Evolutionary conservation across 2,113 vertebrate species (phyloP).

Genomic region (Tragelaphus imberbis): DNA sequence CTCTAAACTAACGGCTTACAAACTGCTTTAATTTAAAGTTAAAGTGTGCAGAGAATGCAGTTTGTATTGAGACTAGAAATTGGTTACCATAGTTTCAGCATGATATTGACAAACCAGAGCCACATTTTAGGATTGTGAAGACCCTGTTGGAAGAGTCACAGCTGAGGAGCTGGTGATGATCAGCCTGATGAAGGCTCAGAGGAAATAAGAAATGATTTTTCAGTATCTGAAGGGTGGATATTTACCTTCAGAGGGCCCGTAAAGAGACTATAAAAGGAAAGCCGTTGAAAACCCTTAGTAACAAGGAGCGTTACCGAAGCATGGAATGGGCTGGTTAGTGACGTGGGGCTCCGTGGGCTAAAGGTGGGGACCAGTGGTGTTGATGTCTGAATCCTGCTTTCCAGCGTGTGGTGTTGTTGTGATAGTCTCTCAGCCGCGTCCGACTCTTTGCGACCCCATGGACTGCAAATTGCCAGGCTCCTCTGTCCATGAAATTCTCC

Average conservation of each 20-base stretch:
- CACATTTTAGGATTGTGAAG: neutral
- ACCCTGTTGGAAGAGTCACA: neutral
- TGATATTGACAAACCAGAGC: neutral
- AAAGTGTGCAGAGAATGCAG: neutral
- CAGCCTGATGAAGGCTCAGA: neutral
- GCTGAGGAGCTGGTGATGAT: neutral
- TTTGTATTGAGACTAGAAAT: neutral
- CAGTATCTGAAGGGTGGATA: neutral
- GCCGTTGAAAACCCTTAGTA: neutral
- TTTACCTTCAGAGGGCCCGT: neutral
- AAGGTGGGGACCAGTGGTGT: neutral
- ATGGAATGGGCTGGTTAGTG: neutral
- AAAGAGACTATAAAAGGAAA: neutral
- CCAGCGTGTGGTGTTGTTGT: fast-evolving
- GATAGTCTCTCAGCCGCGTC: neutral
- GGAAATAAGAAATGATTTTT: neutral
- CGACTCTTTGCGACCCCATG: neutral
- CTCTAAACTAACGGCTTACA: neutral
- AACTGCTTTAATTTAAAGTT: neutral
- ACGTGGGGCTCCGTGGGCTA: neutral
- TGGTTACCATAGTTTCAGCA: neutral
- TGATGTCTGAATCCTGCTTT: neutral
- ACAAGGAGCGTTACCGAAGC: neutral
- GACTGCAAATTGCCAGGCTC: neutral
- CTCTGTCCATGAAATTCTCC: neutral